Evolutionary conservation across 2,888 invertebrate genomes (phyloP).

Genomic region (Melangyna quadrimaculata): DNA sequence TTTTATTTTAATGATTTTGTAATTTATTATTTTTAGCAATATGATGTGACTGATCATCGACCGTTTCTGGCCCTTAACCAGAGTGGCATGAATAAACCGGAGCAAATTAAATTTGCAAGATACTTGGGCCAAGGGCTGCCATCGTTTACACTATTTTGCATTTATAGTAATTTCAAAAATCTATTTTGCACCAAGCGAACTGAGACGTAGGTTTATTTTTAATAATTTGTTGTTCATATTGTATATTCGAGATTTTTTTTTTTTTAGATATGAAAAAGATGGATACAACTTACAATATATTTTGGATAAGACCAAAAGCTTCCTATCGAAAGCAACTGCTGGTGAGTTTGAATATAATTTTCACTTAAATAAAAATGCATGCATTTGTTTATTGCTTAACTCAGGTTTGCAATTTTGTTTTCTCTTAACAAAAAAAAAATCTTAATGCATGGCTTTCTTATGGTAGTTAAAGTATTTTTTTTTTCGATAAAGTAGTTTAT

Average conservation of each 20-base stretch:
- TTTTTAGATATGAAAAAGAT: constrained; percentile 79
- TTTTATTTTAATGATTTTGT: neutral
- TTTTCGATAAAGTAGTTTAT: constrained; percentile 5
- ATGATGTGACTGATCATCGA: constrained; percentile 80
- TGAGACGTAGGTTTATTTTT: constrained; percentile 78
- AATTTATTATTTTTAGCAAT: constrained; percentile 76
- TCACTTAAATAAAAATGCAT: constrained; percentile 34
- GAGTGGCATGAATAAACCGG: constrained; percentile 80
- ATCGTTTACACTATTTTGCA: constrained; percentile 81
- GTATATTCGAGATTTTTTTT: constrained; percentile 3
- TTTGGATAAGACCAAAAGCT: constrained; percentile 81
- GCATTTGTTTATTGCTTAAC: constrained; percentile 18
- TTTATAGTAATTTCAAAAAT: constrained; percentile 81
- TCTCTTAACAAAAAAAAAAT: neutral
- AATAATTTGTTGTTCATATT: neutral
- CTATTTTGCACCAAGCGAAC: constrained; percentile 81
- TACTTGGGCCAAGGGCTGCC: constrained; percentile 80
- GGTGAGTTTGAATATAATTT: constrained; percentile 75
- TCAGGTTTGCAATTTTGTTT: constrained; percentile 30
- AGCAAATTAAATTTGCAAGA: constrained; percentile 81
- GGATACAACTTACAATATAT: constrained; percentile 81
- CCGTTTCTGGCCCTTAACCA: constrained; percentile 80
- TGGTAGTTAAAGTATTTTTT: neutral
- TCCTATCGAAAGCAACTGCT: constrained; percentile 80
- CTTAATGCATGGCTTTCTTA: constrained; percentile 44